These are phyloP conservation scores for Erannis defoliaria DNA, from an alignment of 2,888 invertebrate genomes.

Conservation along the genomic window DNA sequence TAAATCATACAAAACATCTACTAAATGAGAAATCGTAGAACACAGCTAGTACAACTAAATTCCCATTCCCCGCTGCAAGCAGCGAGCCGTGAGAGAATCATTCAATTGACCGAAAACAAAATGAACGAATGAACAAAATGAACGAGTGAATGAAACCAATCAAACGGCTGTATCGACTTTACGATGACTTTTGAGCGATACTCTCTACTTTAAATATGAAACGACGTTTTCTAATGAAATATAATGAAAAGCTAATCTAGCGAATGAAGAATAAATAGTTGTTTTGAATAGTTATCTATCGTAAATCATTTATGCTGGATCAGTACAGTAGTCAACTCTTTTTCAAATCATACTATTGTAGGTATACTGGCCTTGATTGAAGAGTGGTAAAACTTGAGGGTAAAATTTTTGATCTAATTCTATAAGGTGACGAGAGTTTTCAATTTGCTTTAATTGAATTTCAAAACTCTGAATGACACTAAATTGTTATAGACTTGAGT, in stretches of 20 bases:
- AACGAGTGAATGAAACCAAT: constrained; percentile 39
- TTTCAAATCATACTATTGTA: not conserved
- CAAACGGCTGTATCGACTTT: constrained; percentile 52
- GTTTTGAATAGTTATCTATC: not conserved
- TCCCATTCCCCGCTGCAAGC: not conserved
- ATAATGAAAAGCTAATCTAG: constrained; percentile 32
- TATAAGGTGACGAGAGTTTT: too few species aligned
- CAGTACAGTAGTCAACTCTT: not conserved
- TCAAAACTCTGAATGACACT: too few species aligned
- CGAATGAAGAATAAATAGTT: constrained; percentile 34
- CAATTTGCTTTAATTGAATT: too few species aligned
- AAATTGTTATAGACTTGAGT: too few species aligned
- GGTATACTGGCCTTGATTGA: too few species aligned
- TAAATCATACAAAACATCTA: not conserved
- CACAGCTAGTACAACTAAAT: not conserved
- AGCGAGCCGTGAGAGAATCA: constrained; percentile 39
- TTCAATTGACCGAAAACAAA: constrained; percentile 43
- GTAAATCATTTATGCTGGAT: not conserved
- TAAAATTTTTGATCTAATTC: too few species aligned
- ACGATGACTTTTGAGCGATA: constrained; percentile 43
- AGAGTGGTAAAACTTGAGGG: too few species aligned
- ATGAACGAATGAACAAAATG: constrained; percentile 34
- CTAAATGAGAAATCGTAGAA: not conserved
- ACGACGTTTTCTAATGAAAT: constrained; percentile 9
- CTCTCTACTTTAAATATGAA: constrained; percentile 2